Conservation (phyloP, 1,140 invertebrate species). For the Belonocnema kinseyi region DNA sequence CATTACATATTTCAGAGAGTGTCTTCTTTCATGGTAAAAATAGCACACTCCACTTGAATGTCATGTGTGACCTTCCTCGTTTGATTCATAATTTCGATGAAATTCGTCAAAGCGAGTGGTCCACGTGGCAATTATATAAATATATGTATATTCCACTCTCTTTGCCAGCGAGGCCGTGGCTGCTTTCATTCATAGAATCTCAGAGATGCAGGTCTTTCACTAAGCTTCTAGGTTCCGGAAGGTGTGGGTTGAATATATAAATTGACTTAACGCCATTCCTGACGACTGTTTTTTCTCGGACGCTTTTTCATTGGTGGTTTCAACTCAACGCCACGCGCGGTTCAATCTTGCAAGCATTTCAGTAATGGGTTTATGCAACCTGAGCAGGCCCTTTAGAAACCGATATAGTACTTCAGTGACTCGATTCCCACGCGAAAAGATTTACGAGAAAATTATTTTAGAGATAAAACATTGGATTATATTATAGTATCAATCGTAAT, state of each 20-base stretch:
- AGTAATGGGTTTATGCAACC: constrained; percentile 15
- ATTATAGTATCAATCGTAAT: not conserved
- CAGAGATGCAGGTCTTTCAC: not conserved
- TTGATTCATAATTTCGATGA: constrained; percentile 24
- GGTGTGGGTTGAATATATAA: not conserved
- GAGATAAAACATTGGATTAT: too few species aligned
- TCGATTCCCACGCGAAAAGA: not conserved
- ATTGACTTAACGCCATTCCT: not conserved
- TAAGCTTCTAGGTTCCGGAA: not conserved
- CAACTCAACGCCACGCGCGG: not conserved
- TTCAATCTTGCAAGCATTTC: not conserved
- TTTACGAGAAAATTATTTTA: not conserved
- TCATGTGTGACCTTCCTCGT: not conserved
- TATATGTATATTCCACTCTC: constrained; percentile 28
- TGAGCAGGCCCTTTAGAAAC: not conserved
- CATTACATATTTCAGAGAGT: too few species aligned
- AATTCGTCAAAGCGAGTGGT: constrained; percentile 21
- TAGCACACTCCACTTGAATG: not conserved
- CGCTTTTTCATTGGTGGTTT: not conserved
- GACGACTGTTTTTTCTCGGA: not conserved
- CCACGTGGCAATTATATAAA: constrained; percentile 40
- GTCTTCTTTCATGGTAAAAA: not conserved
- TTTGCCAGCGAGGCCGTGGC: constrained; percentile 45
- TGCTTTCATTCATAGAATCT: constrained; percentile 52
- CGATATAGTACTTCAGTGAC: constrained; percentile 6